phyloP scores from a whole-genome alignment of 1,140 invertebrate species.

The Hestina assimilis region DNA sequence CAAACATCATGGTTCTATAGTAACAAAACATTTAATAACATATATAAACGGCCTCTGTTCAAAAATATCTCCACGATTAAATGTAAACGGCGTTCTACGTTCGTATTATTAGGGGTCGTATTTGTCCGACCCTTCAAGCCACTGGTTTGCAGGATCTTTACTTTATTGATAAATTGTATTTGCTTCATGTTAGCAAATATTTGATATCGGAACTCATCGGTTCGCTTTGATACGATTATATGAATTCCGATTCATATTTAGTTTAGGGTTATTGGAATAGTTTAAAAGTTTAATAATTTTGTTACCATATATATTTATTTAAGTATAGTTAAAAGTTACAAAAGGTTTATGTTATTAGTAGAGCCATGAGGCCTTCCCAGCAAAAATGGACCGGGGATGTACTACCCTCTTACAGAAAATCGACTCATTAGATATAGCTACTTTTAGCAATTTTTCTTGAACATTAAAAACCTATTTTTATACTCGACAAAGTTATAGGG shows the following conservation, averaged over 20 bases:
- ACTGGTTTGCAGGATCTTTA: slow-evolving; percentile 22
- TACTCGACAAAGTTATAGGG: too few relatives aligned
- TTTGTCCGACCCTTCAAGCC: slow-evolving; percentile 38
- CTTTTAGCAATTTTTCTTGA: too few relatives aligned
- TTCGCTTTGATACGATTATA: slow-evolving; percentile 17
- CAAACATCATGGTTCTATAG: too few relatives aligned
- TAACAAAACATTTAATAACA: too few relatives aligned
- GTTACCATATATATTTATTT: too few relatives aligned
- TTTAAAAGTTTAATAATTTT: background rate
- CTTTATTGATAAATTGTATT: slow-evolving; percentile 37
- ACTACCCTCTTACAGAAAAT: too few relatives aligned
- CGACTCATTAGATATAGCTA: too few relatives aligned
- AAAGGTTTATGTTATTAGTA: too few relatives aligned
- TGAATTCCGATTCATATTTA: background rate
- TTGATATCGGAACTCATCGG: slow-evolving; percentile 26
- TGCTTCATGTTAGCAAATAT: slow-evolving; percentile 30
- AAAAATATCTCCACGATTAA: background rate
- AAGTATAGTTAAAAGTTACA: too few relatives aligned
- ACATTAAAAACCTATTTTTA: too few relatives aligned
- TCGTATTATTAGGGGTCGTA: slow-evolving; percentile 44
- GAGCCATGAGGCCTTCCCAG: too few relatives aligned
- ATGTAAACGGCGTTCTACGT: slow-evolving; percentile 18
- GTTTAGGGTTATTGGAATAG: background rate
- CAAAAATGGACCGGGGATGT: too few relatives aligned
- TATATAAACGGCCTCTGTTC: background rate